phyloP scores from a whole-genome alignment of 2,113 vertebrate genomes.

The Barnardius zonarius region DNA sequence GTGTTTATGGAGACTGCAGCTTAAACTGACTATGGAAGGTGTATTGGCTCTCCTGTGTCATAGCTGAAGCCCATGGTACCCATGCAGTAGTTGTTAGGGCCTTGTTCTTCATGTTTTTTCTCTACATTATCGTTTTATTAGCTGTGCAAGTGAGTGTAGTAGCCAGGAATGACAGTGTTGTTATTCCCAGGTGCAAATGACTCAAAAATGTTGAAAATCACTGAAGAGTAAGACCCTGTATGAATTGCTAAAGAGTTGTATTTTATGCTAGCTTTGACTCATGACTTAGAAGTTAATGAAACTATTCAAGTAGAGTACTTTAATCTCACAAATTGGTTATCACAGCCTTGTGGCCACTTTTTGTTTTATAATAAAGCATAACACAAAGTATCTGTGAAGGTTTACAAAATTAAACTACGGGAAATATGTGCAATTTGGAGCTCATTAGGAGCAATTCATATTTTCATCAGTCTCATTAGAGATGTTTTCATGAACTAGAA shows the following conservation, averaged over 20 bases:
- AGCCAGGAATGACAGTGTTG: not conserved
- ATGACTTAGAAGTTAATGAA: constrained; percentile 77
- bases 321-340: constrained; percentile 82
- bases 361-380: constrained; percentile 79
- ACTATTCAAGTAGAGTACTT: constrained; percentile 75
- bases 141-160: not conserved
- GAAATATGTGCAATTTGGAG: constrained; percentile 74
- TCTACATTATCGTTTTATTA: not conserved
- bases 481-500: constrained; percentile 74
- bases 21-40: not conserved
- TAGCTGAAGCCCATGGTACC: not conserved
- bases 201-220: not conserved
- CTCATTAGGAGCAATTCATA: constrained; percentile 80
- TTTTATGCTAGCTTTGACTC: constrained; percentile 70
- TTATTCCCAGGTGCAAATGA: constrained; percentile 28
- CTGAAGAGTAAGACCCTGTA: not conserved
- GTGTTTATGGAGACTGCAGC: not conserved
- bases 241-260: constrained; percentile 59
- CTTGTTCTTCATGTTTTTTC: not conserved
- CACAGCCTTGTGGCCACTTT: constrained; percentile 80
- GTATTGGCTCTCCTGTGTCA: not conserved
- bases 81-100: too few species aligned
- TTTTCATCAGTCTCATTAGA: constrained; percentile 80
- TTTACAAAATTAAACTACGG: constrained; percentile 78
- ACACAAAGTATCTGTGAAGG: constrained; percentile 78